Percentiles rank a stretch among this genome's conserved stretches.
Conservation (phyloP, 30 jellyfish, hydroid and myxozoan genomes). For the Sanderia malayensis region DNA sequence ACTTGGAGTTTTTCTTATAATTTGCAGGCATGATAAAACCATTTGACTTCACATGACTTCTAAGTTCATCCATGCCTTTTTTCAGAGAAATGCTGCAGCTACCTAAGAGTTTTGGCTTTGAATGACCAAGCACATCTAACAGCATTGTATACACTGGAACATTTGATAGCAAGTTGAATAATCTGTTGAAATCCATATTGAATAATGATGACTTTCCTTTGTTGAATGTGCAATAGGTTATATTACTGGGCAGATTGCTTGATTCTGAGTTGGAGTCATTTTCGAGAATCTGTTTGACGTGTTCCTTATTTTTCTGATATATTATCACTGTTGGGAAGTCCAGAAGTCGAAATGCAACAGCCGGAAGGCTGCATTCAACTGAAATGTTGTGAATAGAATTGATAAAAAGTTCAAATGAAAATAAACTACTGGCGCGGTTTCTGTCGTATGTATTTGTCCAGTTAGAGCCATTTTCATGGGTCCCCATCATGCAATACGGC, state of each 20-base stretch:
- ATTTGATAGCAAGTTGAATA: conserved; percentile 9
- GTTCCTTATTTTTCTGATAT: conserved; percentile 30
- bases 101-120: conserved; percentile 31
- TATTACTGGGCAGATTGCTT: no score
- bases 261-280: neutral
- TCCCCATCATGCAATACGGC: no score
- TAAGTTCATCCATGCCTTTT: conserved; percentile 27
- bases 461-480: no score
- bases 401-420: conserved; percentile 46
- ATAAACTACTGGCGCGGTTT: no score
- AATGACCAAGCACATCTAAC: conserved; percentile 8
- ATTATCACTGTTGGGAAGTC: conserved; percentile 53
- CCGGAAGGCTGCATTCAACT: conserved; percentile 47
- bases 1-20: conserved; percentile 1
- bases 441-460: no score
- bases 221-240: conserved; percentile 7
- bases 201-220: conserved; percentile 55
- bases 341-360: conserved; percentile 42
- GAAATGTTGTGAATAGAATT: conserved; percentile 15
- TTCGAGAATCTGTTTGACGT: neutral
- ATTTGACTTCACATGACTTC: neutral
- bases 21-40: conserved; percentile 3
- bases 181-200: conserved; percentile 26
- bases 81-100: conserved; percentile 50
- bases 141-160: conserved; percentile 37